These are phyloP conservation scores for Agrilus mali DNA, from an alignment of 2,888 invertebrate species.

Conservation along the genomic window DNA sequence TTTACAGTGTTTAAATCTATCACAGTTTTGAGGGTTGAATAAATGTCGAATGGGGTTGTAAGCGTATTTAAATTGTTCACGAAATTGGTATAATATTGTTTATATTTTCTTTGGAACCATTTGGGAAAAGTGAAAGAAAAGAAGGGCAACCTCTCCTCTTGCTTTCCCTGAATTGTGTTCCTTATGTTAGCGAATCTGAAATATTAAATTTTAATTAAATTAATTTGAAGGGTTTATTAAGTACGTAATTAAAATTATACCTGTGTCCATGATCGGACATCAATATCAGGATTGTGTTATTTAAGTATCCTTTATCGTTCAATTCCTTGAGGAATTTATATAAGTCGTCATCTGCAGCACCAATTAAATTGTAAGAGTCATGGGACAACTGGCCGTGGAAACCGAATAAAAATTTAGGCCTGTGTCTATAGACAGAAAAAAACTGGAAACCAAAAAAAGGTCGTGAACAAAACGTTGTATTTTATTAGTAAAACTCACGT, in stretches of 20 bases:
- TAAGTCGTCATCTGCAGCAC: constrained; percentile 64
- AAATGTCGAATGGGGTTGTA: constrained; percentile 81
- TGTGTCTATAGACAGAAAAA: constrained; percentile 47
- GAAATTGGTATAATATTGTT: constrained; percentile 47
- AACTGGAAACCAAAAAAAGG: constrained; percentile 29
- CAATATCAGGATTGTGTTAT: constrained; percentile 71
- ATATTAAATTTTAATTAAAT: too few species aligned
- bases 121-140: constrained; percentile 69
- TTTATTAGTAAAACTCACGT: constrained; percentile 37
- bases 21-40: constrained; percentile 64
- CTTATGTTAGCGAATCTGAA: constrained; percentile 67
- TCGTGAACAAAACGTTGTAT: constrained; percentile 1
- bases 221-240: too few species aligned
- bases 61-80: constrained; percentile 53
- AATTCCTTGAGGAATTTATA: constrained; percentile 51
- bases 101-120: constrained; percentile 48
- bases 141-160: constrained; percentile 83
- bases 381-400: constrained; percentile 86
- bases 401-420: constrained; percentile 72
- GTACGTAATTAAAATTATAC: constrained; percentile 33
- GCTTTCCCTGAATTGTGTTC: constrained; percentile 78
- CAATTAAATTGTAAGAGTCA: constrained; percentile 68
- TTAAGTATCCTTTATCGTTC: constrained; percentile 46
- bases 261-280: constrained; percentile 93
- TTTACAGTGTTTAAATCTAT: constrained; percentile 39